These are phyloP conservation scores for Dinomys branickii DNA, from an alignment of 2,113 vertebrate genomes.

Conservation along the genomic window DNA sequence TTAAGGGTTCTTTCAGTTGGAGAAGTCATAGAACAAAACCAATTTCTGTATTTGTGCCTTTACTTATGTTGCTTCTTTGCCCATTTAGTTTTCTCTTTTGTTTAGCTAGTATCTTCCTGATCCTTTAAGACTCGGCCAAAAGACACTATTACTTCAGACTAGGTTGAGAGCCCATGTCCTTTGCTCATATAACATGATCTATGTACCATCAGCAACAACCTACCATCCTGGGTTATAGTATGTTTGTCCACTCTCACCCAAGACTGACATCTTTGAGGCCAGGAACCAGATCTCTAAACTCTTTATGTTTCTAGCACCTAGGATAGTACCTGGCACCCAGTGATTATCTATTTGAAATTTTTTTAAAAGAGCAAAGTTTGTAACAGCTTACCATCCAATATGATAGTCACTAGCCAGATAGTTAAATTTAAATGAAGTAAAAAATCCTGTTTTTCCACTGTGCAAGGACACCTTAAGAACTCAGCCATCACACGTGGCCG, in stretches of 20 bases:
- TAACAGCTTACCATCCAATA: background rate
- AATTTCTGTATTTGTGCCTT: background rate
- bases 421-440: background rate
- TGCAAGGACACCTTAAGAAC: background rate
- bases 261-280: conserved; percentile 28
- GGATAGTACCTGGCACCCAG: background rate
- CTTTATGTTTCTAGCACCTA: background rate
- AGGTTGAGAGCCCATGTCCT: background rate
- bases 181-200: background rate
- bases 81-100: background rate
- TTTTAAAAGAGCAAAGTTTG: background rate
- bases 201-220: background rate
- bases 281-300: conserved; percentile 9
- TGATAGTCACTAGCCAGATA: background rate
- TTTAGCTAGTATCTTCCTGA: background rate
- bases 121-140: conserved; percentile 32
- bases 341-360: background rate
- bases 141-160: background rate
- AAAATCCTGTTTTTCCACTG: conserved; percentile 1
- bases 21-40: background rate
- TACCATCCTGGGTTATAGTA: background rate
- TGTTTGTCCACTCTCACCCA: background rate
- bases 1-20: background rate
- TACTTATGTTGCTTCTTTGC: conserved; percentile 30
- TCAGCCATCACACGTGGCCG: background rate